Percentiles rank a stretch among this genome's conserved stretches.
phyloP scores from a whole-genome alignment of 2,113 vertebrate genomes.

The Eira barbara region DNA sequence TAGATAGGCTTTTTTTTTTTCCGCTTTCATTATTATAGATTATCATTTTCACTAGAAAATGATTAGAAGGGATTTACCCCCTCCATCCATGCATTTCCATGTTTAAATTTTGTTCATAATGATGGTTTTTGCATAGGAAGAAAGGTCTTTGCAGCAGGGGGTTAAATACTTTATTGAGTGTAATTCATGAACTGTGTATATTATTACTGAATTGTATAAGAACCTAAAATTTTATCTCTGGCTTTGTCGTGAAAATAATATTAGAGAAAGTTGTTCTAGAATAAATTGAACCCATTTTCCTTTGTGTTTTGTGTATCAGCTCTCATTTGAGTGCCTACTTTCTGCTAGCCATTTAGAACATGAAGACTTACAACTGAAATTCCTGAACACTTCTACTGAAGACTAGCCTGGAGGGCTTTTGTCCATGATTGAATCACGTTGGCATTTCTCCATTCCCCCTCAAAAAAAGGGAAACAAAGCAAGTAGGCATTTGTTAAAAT shows the following conservation, averaged over 20 bases:
- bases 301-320: not conserved
- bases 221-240: slow-evolving; percentile 43
- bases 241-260: slow-evolving; percentile 50
- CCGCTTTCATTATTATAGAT: slow-evolving; percentile 52
- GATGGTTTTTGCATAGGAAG: slow-evolving; percentile 48
- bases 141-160: slow-evolving; percentile 27
- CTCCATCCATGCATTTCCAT: slow-evolving; percentile 49
- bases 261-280: slow-evolving; percentile 12
- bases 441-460: not conserved
- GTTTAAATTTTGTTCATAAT: slow-evolving; percentile 60
- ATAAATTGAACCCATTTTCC: slow-evolving; percentile 3
- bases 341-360: slow-evolving; percentile 10
- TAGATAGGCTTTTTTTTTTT: not conserved
- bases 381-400: not conserved
- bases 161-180: slow-evolving; percentile 63
- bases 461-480: not conserved
- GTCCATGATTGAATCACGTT: not conserved
- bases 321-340: slow-evolving; percentile 16
- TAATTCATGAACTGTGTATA: slow-evolving; percentile 55
- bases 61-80: slow-evolving; percentile 37
- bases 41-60: slow-evolving; percentile 72
- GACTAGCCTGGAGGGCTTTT: not conserved
- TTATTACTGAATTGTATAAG: slow-evolving; percentile 21
- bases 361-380: not conserved
- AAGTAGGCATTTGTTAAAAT: not conserved